phyloP scores from a whole-genome alignment of 2,797 vertebrate species.

The Petrocephalus schoutedeni region DNA sequence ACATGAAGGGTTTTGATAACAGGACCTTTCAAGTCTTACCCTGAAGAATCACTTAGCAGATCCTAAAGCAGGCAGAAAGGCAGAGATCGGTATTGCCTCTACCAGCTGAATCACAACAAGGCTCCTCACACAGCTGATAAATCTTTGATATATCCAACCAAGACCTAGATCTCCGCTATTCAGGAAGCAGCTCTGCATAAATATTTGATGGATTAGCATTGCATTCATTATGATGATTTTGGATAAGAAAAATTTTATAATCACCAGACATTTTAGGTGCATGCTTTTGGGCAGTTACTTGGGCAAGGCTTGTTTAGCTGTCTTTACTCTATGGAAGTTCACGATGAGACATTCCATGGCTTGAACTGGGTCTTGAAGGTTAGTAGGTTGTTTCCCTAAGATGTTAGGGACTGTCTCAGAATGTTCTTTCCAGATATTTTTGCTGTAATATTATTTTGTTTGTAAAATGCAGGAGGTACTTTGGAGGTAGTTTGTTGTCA shows the following conservation, averaged over 20 bases:
- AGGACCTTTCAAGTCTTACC: not conserved
- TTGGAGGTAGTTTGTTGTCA: not conserved
- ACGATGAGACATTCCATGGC: not conserved
- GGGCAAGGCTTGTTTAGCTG: not conserved
- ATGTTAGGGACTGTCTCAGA: not conserved
- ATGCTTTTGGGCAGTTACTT: not conserved
- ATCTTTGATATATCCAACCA: conserved; percentile 8
- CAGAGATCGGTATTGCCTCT: not conserved
- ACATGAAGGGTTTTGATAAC: not conserved
- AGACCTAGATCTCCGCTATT: not conserved
- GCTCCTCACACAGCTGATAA: not conserved
- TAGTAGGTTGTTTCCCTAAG: not conserved
- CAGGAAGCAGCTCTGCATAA: not conserved
- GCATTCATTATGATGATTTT: not conserved
- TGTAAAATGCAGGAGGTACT: not conserved
- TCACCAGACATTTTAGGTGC: not conserved
- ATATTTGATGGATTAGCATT: not conserved
- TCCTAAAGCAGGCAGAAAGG: not conserved
- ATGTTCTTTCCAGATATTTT: not conserved
- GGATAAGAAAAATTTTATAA: not conserved
- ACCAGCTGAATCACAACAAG: not conserved
- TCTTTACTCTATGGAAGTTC: not conserved
- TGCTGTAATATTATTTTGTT: not conserved
- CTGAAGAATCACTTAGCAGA: not conserved
- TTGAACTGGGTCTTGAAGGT: not conserved